Conservation (phyloP, 2,113 vertebrate species). For the Bubo scandiacus region DNA sequence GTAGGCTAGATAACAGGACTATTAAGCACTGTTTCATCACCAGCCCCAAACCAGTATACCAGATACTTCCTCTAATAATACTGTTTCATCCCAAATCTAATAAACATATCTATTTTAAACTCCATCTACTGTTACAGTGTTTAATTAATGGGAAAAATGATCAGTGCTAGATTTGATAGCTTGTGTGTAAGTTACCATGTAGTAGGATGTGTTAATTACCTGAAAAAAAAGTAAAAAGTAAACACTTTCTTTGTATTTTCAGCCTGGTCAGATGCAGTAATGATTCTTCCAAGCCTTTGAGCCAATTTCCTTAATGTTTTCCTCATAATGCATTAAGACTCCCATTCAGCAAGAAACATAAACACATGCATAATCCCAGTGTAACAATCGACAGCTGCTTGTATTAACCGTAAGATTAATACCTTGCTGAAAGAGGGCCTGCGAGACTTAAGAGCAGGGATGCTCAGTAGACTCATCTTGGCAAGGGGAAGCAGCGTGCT, state of each 20-base stretch:
- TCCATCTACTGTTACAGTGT: neutral
- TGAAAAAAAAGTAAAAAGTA: neutral
- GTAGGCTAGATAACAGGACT: conserved; percentile 52
- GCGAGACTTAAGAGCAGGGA: neutral
- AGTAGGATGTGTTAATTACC: neutral
- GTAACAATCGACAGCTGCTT: neutral
- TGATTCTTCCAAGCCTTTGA: conserved; percentile 1
- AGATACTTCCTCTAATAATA: conserved; percentile 32
- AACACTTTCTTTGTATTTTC: neutral
- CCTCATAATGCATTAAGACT: neutral
- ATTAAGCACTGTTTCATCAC: conserved; percentile 39
- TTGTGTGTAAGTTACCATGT: neutral
- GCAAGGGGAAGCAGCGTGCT: neutral
- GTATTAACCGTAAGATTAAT: neutral
- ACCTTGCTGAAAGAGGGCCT: neutral
- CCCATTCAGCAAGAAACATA: neutral
- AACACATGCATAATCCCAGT: neutral
- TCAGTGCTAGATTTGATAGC: neutral
- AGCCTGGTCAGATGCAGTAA: neutral
- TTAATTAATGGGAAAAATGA: neutral
- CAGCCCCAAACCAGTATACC: conserved; percentile 2
- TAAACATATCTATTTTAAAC: neutral
- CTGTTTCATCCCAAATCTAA: neutral
- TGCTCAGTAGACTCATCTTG: neutral
- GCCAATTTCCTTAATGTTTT: neutral